Evolutionary conservation across 2,797 vertebrate species (phyloP), one percentile per base, ranked within the genome.

Genomic region (Hephaestus fuliginosus): DNA sequence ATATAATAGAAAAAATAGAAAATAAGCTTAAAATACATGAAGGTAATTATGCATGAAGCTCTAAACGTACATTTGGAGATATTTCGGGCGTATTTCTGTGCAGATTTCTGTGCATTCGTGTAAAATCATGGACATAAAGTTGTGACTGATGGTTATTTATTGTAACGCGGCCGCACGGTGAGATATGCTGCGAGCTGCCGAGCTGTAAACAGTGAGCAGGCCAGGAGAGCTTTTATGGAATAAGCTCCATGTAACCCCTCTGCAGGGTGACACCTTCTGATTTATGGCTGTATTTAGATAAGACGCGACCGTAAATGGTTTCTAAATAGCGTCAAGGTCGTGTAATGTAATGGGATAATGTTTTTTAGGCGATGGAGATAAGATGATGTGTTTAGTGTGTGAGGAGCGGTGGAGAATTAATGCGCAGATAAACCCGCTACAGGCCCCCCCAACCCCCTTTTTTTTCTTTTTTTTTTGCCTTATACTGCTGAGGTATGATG

Each of bases 221-320:
- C 93, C 95, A 91, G 94, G 90, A 93, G 95, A 94, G 96, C 95
- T 96, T 97, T 97, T 96, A 97, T 97, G 96, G 97, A 97, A 96
- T 95, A 79, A 33, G 30, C 30, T 33, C 30, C 83, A 94, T 95
- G 96, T 89, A 94, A 48, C 93, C 95, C 94, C 84, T 94, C 95
- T 91, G 94, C 86, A 85, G 94, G 94, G 92, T 96, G 97, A 96
- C 97, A 96, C 88, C 94, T 73, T 75, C 86, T 97, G 97, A 98
- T 97, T 98, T 97, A 97, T 94, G 80, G 88, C 95, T 95, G 95
- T 97, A 97, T 98, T 98, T 97, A 98, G 97, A 97, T 97, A 97
- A 97, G 96, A 95, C 93, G 92, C 84, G 89, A 85, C 74, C 90
- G 92, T 96, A 95, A 93, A 95, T 96, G 96, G 95, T 96, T 95